phyloP scores from a whole-genome alignment of 2,113 vertebrate genomes.

The Gulo gulo region DNA sequence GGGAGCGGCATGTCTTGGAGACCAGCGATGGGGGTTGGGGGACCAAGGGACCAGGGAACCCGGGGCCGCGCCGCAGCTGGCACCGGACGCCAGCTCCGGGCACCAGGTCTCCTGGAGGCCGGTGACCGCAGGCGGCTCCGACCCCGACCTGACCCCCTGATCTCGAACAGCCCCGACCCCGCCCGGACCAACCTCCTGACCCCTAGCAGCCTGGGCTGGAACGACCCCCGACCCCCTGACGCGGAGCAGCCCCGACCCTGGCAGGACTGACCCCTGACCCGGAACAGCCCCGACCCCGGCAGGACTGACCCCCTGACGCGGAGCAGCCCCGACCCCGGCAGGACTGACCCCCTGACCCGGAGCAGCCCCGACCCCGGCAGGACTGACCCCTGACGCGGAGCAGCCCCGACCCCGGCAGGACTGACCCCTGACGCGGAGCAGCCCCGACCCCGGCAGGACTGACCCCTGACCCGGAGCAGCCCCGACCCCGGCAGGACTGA shows the following conservation, averaged over 20 bases:
- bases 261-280: not conserved
- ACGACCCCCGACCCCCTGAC: not conserved
- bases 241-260: fast-evolving
- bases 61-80: not conserved
- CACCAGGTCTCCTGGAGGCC: not conserved
- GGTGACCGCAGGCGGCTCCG: not conserved
- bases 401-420: too few relatives aligned
- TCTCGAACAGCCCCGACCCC: not conserved
- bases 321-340: not conserved
- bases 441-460: too few relatives aligned
- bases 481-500: too few relatives aligned
- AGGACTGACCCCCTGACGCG: not conserved
- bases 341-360: not conserved
- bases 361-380: not conserved
- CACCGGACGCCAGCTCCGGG: not conserved
- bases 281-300: not conserved
- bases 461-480: too few relatives aligned
- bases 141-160: not conserved
- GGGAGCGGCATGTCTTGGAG: not conserved
- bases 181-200: not conserved
- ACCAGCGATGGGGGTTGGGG: not conserved
- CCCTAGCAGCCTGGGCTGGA: not conserved
- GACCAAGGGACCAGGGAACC: not conserved
- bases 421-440: too few relatives aligned
- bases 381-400: too few relatives aligned